Evolutionary conservation across 2,888 invertebrate genomes (phyloP), one percentile per base, ranked within the genome.

Genomic region (Nemotelus pantherinus): DNA sequence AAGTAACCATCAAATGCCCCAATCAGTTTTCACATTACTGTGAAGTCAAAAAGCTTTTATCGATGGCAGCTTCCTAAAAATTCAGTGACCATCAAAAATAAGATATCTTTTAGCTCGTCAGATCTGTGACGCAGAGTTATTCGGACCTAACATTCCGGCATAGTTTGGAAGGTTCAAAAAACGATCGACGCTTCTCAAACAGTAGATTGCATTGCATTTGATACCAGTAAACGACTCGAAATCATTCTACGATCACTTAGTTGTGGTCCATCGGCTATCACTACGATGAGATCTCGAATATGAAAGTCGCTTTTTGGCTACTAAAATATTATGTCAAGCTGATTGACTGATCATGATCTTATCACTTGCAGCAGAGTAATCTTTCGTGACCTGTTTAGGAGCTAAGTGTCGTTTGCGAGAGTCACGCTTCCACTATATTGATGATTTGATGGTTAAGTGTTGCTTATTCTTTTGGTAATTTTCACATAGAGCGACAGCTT

Each of bases 251-350:
- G 63, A 65, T 65, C 76, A 63, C 67, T 65, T 76, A 76, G 76
- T 41, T 25, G 7, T 9, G 63, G 67, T 63, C 53, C 55, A 44
- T 63, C 25, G 45, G 39, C 74, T 74, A 74, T 74, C 74, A 60
- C 63, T 55, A 57, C 76, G n/a, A 57, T 65, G 76, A 55, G 64
- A 76, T 64, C 67, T 55, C 65, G 57, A 67, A 6, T 50, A 64
- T 67, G 57, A 55, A 53, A 77, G 25, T 48, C 63, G 45, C 65
- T 65, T 77, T 77, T 25, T 55, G 55, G 78, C 78, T 78, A 78
- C 78, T 78, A 78, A 78, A 78, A 78, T 78, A 78, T 78, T 78
- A 78, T 78, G 78, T 78, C 78, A 78, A 78, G 77, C 71, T 77
- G 77, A 71, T 71, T 77, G 78, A 77, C 78, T 72, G 78, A 78